A percentile compares a stretch with the other conserved stretches of the same genome.
Evolutionary conservation across 2,888 invertebrate genomes (phyloP).

Genomic region (Ectobius pallidus): DNA sequence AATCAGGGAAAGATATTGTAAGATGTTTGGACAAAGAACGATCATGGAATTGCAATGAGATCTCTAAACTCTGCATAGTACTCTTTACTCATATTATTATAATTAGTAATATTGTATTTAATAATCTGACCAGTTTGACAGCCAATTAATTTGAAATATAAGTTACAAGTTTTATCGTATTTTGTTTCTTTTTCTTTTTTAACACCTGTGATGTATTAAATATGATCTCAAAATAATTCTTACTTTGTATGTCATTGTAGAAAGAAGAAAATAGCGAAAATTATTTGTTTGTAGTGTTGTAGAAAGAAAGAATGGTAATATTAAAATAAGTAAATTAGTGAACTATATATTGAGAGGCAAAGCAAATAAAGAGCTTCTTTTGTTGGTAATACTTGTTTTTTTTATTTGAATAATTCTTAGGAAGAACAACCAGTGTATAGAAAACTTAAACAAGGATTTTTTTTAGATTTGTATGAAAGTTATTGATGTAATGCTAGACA

Average conservation of each 20-base stretch:
- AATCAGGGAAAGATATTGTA: too few species aligned
- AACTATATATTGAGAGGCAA: conserved; percentile 32
- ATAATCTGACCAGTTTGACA: too few species aligned
- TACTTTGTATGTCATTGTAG: conserved; percentile 29
- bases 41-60: conserved; percentile 15
- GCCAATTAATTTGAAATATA: too few species aligned
- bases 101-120: conserved; percentile 6
- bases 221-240: conserved; percentile 62
- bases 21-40: not conserved
- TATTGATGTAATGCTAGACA: too few species aligned
- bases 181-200: conserved; percentile 49
- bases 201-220: conserved; percentile 72
- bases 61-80: conserved; percentile 11
- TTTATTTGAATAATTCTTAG: not conserved
- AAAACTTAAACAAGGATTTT: too few species aligned
- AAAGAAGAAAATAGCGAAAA: conserved; percentile 15
- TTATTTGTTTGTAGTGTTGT: conserved; percentile 25
- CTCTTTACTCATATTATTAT: not conserved
- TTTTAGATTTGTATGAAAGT: too few species aligned
- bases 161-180: too few species aligned
- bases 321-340: conserved; percentile 18
- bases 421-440: too few species aligned
- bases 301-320: conserved; percentile 22
- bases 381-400: conserved; percentile 31
- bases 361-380: conserved; percentile 39